Conservation (phyloP, 2,797 vertebrate genomes). For the Dipus sagitta region DNA sequence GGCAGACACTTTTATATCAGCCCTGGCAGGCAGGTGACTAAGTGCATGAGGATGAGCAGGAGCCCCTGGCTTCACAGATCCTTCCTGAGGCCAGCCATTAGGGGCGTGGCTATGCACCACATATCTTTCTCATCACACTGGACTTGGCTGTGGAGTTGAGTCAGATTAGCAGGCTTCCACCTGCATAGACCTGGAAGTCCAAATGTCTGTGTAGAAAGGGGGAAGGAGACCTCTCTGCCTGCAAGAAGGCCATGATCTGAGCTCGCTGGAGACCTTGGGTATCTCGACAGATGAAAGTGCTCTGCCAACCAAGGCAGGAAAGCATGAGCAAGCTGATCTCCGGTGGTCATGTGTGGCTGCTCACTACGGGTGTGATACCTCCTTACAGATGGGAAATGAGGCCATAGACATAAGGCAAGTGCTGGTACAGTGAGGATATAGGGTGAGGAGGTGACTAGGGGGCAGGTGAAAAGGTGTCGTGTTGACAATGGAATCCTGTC, state of each 20-base stretch:
- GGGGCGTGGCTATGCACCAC: no score
- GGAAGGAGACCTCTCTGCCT: no score
- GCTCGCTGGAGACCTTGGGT: neutral
- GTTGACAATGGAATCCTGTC: neutral
- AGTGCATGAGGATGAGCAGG: neutral
- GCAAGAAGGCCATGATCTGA: no score
- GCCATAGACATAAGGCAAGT: no score
- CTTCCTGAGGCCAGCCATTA: rapidly evolving
- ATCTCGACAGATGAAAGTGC: neutral
- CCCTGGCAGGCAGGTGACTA: neutral
- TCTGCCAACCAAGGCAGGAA: no score
- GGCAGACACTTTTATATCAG: neutral
- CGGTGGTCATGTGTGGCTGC: neutral
- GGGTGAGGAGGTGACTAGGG: no score
- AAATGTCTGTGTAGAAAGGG: neutral
- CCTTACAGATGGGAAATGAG: neutral
- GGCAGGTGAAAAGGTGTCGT: no score
- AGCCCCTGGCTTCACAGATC: neutral
- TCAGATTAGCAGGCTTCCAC: neutral
- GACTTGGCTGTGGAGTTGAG: neutral
- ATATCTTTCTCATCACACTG: no score
- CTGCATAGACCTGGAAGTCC: neutral
- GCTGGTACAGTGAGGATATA: neutral
- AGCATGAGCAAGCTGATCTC: neutral
- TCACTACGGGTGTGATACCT: neutral